These are phyloP conservation scores for Charanyca ferruginea DNA, from an alignment of 2,888 invertebrate genomes.

Conservation along the genomic window DNA sequence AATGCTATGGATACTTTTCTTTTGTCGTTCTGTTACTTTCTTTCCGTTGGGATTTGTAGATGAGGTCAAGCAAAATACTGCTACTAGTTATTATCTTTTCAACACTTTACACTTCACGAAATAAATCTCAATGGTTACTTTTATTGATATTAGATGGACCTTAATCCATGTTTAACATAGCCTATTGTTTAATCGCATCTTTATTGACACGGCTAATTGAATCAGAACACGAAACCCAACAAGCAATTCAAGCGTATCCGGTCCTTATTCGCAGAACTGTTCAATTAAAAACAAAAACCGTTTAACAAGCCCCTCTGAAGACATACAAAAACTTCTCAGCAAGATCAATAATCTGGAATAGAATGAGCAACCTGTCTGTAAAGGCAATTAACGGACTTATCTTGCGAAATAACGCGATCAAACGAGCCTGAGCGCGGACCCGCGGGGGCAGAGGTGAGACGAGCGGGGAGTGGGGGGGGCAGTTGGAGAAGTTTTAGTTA, in stretches of 20 bases:
- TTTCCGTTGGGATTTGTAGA: neutral
- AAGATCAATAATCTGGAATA: slow-evolving; percentile 84
- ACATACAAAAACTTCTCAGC: slow-evolving; percentile 84
- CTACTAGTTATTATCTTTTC: neutral
- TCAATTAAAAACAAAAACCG: slow-evolving; percentile 82
- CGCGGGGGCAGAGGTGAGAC: slow-evolving; percentile 40
- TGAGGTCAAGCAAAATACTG: neutral
- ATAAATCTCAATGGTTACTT: slow-evolving; percentile 9
- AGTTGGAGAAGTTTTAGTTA: slow-evolving; percentile 75
- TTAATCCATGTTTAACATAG: neutral
- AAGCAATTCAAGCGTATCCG: slow-evolving; percentile 58
- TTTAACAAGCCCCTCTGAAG: slow-evolving; percentile 81
- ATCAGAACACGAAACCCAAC: slow-evolving; percentile 38
- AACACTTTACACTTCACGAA: neutral
- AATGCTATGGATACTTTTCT: slow-evolving; percentile 41
- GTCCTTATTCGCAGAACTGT: slow-evolving; percentile 63
- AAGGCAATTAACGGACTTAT: slow-evolving; percentile 88
- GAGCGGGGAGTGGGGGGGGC: slow-evolving; percentile 52
- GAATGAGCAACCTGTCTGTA: slow-evolving; percentile 85
- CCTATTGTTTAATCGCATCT: slow-evolving; percentile 5
- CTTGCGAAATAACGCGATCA: slow-evolving; percentile 85
- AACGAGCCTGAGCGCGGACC: slow-evolving; percentile 67
- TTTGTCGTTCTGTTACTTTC: slow-evolving; percentile 36
- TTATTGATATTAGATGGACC: slow-evolving; percentile 1
- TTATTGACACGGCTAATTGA: slow-evolving; percentile 31